These are phyloP conservation scores for Cancer borealis DNA, from an alignment of 2,888 invertebrate species.

Conservation along the genomic window DNA sequence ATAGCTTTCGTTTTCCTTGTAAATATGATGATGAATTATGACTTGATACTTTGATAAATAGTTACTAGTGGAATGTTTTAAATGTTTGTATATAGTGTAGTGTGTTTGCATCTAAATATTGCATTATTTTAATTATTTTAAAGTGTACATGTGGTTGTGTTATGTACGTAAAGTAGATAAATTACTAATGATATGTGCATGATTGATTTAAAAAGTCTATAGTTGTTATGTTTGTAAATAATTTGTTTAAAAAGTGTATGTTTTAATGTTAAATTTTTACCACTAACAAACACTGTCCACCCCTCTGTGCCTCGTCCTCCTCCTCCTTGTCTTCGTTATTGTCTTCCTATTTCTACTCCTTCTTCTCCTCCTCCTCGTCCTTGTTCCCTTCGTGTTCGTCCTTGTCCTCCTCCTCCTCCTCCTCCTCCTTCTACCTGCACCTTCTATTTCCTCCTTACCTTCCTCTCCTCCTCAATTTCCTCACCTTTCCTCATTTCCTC, in stretches of 20 bases:
- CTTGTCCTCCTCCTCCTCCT: not conserved
- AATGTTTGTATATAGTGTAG: not conserved
- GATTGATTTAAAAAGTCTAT: not conserved
- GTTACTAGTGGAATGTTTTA: not conserved
- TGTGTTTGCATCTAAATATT: not conserved
- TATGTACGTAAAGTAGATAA: no score
- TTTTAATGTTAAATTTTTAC: constrained; percentile 20
- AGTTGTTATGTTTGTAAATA: not conserved
- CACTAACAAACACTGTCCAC: not conserved
- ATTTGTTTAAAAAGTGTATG: not conserved
- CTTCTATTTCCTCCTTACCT: not conserved
- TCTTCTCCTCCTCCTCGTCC: not conserved
- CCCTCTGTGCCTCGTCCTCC: not conserved
- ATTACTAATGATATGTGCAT: not conserved
- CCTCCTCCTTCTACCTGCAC: not conserved
- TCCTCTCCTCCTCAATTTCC: not conserved
- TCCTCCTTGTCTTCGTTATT: not conserved
- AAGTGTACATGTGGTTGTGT: not conserved
- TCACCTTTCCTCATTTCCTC: not conserved
- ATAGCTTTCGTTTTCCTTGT: not conserved
- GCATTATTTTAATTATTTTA: not conserved
- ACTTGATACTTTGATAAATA: not conserved
- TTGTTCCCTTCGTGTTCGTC: not conserved
- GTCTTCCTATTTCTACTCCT: not conserved
- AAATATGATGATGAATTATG: not conserved